A percentile compares a stretch with the other conserved stretches of the same genome.
Evolutionary conservation across 1,140 invertebrate species (phyloP).

Genomic region (Pararge aegeria): DNA sequence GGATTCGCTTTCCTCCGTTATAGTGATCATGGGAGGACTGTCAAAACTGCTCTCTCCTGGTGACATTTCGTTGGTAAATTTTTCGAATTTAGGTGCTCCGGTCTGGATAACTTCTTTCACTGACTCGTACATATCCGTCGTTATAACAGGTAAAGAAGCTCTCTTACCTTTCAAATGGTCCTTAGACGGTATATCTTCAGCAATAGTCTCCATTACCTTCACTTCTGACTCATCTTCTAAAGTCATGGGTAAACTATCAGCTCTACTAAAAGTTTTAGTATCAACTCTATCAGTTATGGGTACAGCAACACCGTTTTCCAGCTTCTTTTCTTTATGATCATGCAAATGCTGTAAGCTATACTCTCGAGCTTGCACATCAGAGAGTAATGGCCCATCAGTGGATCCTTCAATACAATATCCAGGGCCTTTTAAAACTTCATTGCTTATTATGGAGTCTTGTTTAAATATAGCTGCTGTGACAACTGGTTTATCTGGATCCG

Average conservation of each 20-base stretch:
- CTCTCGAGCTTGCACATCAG: constrained; percentile 75
- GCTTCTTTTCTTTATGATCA: constrained; percentile 64
- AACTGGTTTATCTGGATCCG: constrained; percentile 82
- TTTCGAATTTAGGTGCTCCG: constrained; percentile 73
- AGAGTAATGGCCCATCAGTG: constrained; percentile 72
- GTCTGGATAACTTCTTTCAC: constrained; percentile 65
- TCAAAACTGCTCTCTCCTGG: constrained; percentile 55
- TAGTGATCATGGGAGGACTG: constrained; percentile 74
- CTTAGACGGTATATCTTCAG: constrained; percentile 56
- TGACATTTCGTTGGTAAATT: constrained; percentile 67
- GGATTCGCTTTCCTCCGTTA: constrained; percentile 72
- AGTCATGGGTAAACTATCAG: constrained; percentile 64
- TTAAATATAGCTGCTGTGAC: constrained; percentile 85
- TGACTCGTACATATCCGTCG: constrained; percentile 67
- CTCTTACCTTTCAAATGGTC: constrained; percentile 61
- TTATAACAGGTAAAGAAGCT: constrained; percentile 67
- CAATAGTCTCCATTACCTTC: constrained; percentile 55
- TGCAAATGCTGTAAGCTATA: constrained; percentile 71
- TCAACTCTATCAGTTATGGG: constrained; percentile 60
- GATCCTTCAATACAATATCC: constrained; percentile 77
- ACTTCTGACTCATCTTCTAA: constrained; percentile 54
- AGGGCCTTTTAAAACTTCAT: constrained; percentile 65
- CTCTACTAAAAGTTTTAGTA: constrained; percentile 56
- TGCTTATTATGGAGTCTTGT: constrained; percentile 80
- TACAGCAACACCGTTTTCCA: constrained; percentile 68